phyloP scores from a whole-genome alignment of 2,888 invertebrate species.

The Protula sp. region DNA sequence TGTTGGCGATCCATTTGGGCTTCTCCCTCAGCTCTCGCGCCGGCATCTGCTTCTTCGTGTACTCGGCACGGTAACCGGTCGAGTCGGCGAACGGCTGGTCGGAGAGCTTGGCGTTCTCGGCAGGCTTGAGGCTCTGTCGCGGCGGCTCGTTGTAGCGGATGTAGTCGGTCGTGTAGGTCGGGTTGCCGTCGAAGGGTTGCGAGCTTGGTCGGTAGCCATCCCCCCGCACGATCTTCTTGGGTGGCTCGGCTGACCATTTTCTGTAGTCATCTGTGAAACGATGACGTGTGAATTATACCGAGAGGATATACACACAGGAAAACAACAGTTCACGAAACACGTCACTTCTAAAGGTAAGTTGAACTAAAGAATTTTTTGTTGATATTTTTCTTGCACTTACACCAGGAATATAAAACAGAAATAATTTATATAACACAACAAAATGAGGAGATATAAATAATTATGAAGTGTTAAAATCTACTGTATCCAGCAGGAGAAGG shows the following conservation, averaged over 20 bases:
- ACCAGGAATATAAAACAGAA: too few species aligned
- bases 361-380: too few species aligned
- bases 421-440: too few species aligned
- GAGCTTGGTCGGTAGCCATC: constrained; percentile 30
- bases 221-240: constrained; percentile 10
- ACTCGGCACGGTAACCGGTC: constrained; percentile 48
- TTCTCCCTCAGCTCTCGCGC: constrained; percentile 31
- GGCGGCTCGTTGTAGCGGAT: constrained; percentile 32
- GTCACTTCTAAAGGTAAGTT: too few species aligned
- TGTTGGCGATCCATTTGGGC: constrained; percentile 36
- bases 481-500: too few species aligned
- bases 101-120: constrained; percentile 36
- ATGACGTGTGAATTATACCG: too few species aligned
- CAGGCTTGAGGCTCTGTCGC: constrained; percentile 42
- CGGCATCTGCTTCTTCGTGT: constrained; percentile 44
- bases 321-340: too few species aligned
- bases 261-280: constrained; percentile 22
- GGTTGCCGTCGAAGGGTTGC: constrained; percentile 44
- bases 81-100: constrained; percentile 46
- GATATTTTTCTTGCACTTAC: too few species aligned
- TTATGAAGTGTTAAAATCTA: too few species aligned
- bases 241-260: constrained; percentile 32
- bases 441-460: too few species aligned
- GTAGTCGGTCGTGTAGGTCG: constrained; percentile 48
- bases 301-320: too few species aligned